These are phyloP conservation scores for Calameuta idolon DNA, from an alignment of 2,888 invertebrate species.

Conservation along the genomic window DNA sequence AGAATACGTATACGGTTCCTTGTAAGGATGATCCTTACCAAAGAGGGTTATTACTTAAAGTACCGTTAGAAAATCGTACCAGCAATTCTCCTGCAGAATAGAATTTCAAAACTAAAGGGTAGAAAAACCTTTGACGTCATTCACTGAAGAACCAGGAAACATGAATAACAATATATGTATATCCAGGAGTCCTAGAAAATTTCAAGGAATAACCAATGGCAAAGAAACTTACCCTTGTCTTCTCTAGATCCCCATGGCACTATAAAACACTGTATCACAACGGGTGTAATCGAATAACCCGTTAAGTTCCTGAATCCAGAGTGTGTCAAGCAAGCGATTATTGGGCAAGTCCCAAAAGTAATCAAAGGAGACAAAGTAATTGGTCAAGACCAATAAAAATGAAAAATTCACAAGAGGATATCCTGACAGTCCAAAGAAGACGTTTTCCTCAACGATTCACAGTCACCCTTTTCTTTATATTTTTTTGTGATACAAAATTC, in stretches of 20 bases:
- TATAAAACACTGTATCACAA: background rate
- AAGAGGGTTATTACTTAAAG: background rate
- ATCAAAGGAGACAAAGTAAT: background rate
- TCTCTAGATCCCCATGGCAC: slow-evolving; percentile 13
- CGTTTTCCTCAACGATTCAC: background rate
- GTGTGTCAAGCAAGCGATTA: background rate
- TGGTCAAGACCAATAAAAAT: background rate
- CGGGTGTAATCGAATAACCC: background rate
- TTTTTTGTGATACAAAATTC: background rate
- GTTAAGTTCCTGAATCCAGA: background rate
- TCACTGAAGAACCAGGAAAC: background rate
- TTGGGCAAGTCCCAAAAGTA: background rate
- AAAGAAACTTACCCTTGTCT: slow-evolving; percentile 3
- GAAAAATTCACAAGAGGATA: background rate
- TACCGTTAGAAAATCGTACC: background rate
- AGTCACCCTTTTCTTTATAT: background rate
- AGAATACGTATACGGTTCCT: background rate
- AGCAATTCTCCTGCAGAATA: background rate
- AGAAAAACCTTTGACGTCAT: background rate
- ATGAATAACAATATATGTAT: background rate
- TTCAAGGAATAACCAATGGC: no score
- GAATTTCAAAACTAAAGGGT: background rate
- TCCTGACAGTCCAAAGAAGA: background rate
- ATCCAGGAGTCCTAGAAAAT: no score
- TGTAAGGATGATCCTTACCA: background rate